Evolutionary conservation across 2,797 vertebrate genomes (phyloP).

Genomic region (Acanthurus lineatus): DNA sequence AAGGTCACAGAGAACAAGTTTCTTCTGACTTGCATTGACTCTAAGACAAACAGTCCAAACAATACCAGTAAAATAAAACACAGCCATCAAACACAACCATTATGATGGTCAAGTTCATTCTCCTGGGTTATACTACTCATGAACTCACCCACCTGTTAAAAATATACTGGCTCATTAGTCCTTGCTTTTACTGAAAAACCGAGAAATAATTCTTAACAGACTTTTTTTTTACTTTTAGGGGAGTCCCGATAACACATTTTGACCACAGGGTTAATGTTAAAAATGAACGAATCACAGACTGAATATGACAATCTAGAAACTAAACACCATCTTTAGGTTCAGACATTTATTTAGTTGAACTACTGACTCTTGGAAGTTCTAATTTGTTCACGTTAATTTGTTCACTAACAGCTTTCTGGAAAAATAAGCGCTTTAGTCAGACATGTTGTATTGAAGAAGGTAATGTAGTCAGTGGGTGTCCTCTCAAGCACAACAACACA

Average conservation of each 20-base stretch:
- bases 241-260: too few species aligned
- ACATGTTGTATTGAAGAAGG: background rate
- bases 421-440: background rate
- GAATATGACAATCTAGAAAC: background rate
- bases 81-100: slow-evolving; percentile 11
- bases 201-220: background rate
- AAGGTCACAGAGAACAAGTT: background rate
- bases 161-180: background rate
- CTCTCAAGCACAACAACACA: slow-evolving; percentile 2
- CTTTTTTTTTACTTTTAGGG: background rate
- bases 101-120: slow-evolving; percentile 9
- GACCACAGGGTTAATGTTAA: too few species aligned
- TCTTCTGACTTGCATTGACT: slow-evolving; percentile 23
- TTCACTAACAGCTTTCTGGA: background rate
- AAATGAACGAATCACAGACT: too few species aligned
- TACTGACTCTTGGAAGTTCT: background rate
- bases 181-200: background rate
- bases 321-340: background rate
- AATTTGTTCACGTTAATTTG: background rate
- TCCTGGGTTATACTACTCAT: background rate
- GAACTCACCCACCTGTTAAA: background rate
- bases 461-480: slow-evolving; percentile 8
- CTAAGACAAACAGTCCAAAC: background rate
- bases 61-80: background rate
- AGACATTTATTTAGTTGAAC: background rate